These are phyloP conservation scores for Melopsittacus undulatus DNA, from an alignment of 2,797 vertebrate genomes.

Conservation along the genomic window DNA sequence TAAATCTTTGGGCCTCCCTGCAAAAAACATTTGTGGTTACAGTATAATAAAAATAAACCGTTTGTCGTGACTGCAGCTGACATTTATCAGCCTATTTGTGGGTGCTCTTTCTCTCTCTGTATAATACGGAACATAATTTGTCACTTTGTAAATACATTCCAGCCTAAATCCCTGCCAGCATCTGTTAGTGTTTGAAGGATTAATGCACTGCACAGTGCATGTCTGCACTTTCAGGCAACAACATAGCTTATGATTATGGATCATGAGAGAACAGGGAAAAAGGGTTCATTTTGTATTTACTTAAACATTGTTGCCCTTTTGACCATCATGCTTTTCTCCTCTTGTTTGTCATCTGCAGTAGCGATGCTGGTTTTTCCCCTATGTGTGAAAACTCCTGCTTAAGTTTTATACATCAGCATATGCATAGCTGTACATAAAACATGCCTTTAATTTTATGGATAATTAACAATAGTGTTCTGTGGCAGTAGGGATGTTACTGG, in stretches of 20 bases:
- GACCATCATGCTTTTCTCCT: constrained; percentile 53
- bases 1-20: constrained; percentile 81
- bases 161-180: constrained; percentile 85
- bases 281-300: constrained; percentile 45
- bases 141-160: constrained; percentile 94
- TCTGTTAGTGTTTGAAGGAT: constrained; percentile 85
- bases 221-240: constrained; percentile 75
- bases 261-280: constrained; percentile 61
- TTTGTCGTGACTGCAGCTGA: constrained; percentile 87
- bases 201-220: constrained; percentile 76
- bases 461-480: not conserved
- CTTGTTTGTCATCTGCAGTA: constrained; percentile 24
- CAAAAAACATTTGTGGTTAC: constrained; percentile 83
- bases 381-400: not conserved
- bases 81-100: constrained; percentile 93
- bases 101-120: constrained; percentile 86
- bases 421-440: not conserved
- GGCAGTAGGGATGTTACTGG: not conserved
- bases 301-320: constrained; percentile 58
- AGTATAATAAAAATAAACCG: constrained; percentile 85
- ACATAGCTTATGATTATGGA: constrained; percentile 66
- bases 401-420: not conserved
- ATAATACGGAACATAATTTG: constrained; percentile 92
- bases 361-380: not conserved
- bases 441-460: not conserved